A percentile compares a stretch with the other conserved stretches of the same genome.
These are phyloP conservation scores for Lucinisca nassula DNA, from an alignment of 2,888 invertebrate species.

Conservation along the genomic window DNA sequence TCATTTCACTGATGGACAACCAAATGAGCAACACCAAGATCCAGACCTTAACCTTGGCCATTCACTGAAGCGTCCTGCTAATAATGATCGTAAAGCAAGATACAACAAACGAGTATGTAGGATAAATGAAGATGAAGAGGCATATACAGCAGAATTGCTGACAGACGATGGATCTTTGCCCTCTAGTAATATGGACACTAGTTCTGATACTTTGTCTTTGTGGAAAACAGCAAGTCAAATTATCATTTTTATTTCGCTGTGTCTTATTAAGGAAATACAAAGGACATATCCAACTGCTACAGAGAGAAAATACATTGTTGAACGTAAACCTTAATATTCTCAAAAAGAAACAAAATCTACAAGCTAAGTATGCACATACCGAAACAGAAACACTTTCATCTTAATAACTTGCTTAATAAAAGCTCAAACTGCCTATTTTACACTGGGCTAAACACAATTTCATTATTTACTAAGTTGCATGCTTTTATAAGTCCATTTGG, in stretches of 20 bases:
- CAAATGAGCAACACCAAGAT: background rate
- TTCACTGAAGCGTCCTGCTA: background rate
- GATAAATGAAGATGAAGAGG: background rate
- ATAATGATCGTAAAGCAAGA: no score
- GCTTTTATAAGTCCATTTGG: background rate
- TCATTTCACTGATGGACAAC: constrained; percentile 17
- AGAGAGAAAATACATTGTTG: background rate
- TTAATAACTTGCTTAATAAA: background rate
- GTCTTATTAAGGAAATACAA: background rate
- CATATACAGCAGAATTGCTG: background rate
- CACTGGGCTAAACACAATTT: no score
- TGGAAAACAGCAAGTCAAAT: no score
- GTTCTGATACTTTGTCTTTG: background rate
- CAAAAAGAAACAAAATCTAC: background rate
- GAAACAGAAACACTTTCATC: no score
- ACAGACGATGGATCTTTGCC: background rate
- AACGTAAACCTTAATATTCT: background rate
- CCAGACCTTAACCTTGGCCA: background rate
- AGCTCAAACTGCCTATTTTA: background rate
- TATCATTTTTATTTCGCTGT: no score
- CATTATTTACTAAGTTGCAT: no score
- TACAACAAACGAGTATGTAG: no score
- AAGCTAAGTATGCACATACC: no score
- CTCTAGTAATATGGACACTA: background rate
- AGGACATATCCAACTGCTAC: background rate